Base-by-base conservation (phyloP, 2,888 invertebrate species). In the Cistogaster globosa region DNA sequence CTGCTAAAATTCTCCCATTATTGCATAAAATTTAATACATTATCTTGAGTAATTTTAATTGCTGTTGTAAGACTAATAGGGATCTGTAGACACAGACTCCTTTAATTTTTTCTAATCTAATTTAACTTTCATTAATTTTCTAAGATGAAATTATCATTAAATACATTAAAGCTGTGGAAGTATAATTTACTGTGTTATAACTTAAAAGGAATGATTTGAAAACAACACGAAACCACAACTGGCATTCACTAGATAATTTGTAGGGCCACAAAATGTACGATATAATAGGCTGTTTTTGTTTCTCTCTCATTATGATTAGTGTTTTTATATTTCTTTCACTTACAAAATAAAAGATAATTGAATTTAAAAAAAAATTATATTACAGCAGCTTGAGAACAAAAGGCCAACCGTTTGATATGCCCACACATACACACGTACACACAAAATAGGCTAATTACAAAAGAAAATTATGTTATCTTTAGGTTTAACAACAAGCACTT, bases 51-150 rank as follows among this genome's bases (percentile, higher is more conserved):
- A 53, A 14, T 58, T 72, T 55, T 36, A 55, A 62, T 62, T 51
- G 53, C n/a, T 38, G 8, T 67, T 12, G 1, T 55, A 57, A 69
- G 14, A 65, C 45, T 20, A 69, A 7, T 55, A 20, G 36, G 14
- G 16, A 18, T 0, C 14, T 20, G 0, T 22, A 16, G 16, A 20
- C 11, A 32, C 32, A 36, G 20, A 0, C n/a, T 42, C 4, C 1
- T 26, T 1, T 26, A 26, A 26, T 26, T 26, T 26, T 26, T 26
- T 26, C 26, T 26, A 26, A 26, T 26, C 26, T 36, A 90, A 90
- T 90, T 91, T 90, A 89, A 89, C 88, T 87, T 89, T 89, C 90
- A 90, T 90, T 90, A 90, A 90, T 90, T 90, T 89, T 88, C 84
- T 62, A 53, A 72, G 68, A 78, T 22, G 32, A 71, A 68, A 75